Percentiles rank a stretch among this genome's conserved stretches.
Conservation (phyloP, 1,140 invertebrate genomes). For the Protaetia brevitarsis region DNA sequence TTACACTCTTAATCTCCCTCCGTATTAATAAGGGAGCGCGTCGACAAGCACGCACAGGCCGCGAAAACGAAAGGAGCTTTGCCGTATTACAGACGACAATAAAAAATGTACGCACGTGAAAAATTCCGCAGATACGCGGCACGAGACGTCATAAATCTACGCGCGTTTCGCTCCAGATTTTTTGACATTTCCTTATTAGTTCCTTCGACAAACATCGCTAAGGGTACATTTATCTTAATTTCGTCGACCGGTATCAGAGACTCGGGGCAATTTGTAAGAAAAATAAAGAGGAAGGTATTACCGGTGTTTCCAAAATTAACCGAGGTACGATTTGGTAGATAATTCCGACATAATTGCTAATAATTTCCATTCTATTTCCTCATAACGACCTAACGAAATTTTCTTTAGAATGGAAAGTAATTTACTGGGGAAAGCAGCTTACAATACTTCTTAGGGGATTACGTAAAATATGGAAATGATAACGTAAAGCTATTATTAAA, state of each 20-base stretch:
- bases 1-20: conserved; percentile 14
- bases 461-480: too few species aligned
- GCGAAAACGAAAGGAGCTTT: conserved; percentile 11
- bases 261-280: neutral
- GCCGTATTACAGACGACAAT: conserved; percentile 1
- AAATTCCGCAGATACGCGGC: neutral
- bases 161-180: conserved; percentile 1
- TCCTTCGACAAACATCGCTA: conserved; percentile 4
- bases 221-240: conserved; percentile 7
- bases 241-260: neutral
- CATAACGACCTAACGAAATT: too few species aligned
- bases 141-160: neutral
- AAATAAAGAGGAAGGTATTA: neutral
- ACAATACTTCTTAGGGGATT: too few species aligned
- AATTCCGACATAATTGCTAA: too few species aligned
- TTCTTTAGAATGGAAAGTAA: too few species aligned
- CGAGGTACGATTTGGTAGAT: too few species aligned
- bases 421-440: too few species aligned
- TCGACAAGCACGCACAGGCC: conserved; percentile 1
- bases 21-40: conserved; percentile 8
- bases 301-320: too few species aligned
- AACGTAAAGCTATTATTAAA: too few species aligned
- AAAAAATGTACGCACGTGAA: conserved; percentile 18
- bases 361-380: too few species aligned
- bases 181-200: conserved; percentile 11